Evolutionary conservation across 2,113 vertebrate species (phyloP).

Genomic region (Cranoglanis bouderius): DNA sequence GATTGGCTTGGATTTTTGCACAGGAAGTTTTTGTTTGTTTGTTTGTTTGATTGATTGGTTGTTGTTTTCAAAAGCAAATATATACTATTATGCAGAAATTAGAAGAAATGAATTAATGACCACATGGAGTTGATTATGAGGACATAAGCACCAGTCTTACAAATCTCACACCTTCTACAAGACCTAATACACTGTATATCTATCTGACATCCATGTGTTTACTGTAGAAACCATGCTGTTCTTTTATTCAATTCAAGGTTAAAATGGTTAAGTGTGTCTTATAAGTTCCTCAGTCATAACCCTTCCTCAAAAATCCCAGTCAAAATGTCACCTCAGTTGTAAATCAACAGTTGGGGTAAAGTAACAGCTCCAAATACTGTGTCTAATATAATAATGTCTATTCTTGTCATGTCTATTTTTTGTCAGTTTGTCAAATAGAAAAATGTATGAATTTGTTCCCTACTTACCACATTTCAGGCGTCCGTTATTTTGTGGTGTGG

Average conservation of each 20-base stretch:
- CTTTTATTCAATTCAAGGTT: not conserved
- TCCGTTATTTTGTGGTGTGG: not conserved
- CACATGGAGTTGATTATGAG: constrained; percentile 45
- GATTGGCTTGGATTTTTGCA: constrained; percentile 6
- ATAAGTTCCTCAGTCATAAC: not conserved
- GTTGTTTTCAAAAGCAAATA: constrained; percentile 21
- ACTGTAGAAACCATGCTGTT: not conserved
- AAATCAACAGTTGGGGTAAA: not conserved
- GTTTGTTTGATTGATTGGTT: constrained; percentile 6
- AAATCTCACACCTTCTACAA: constrained; percentile 29
- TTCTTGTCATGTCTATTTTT: not conserved
- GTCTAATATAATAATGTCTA: not conserved
- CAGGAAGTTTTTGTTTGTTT: not conserved
- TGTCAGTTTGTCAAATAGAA: not conserved
- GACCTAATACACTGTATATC: not conserved
- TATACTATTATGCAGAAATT: constrained; percentile 33
- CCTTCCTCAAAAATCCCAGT: not conserved
- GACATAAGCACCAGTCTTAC: constrained; percentile 31
- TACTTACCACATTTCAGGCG: not conserved
- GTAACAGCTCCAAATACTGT: not conserved
- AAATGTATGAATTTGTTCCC: not conserved
- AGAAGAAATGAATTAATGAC: constrained; percentile 40
- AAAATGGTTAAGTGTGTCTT: not conserved
- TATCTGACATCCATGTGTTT: not conserved
- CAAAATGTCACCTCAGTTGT: not conserved